These are phyloP conservation scores for Dolichoris vasculosae DNA, from an alignment of 1,140 invertebrate genomes.

Conservation along the genomic window DNA sequence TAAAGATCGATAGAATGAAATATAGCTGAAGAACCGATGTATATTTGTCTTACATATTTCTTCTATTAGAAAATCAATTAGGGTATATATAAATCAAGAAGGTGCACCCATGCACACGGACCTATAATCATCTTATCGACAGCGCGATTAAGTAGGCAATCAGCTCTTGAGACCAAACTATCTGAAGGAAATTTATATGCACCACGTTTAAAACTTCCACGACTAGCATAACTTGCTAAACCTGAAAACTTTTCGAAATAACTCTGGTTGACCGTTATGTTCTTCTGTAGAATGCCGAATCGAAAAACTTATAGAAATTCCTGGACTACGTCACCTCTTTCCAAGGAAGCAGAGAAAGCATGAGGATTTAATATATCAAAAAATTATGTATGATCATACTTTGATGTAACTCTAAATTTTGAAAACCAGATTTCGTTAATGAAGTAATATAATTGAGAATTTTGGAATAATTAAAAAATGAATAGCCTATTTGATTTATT, in stretches of 20 bases:
- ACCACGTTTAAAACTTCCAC: slow-evolving; percentile 7
- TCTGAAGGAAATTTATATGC: slow-evolving; percentile 4
- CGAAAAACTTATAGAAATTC: slow-evolving; percentile 31
- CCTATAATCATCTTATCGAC: slow-evolving; percentile 30
- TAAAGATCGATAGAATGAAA: slow-evolving; percentile 6
- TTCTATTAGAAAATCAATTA: slow-evolving; percentile 44
- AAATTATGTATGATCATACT: slow-evolving; percentile 17
- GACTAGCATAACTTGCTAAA: slow-evolving; percentile 17
- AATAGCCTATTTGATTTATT: neutral
- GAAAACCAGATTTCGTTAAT: neutral
- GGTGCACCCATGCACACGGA: neutral
- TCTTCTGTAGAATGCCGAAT: neutral
- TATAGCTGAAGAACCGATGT: neutral
- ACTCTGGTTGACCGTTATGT: slow-evolving; percentile 16
- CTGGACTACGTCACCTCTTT: neutral
- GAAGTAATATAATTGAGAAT: neutral
- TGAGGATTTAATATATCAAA: neutral
- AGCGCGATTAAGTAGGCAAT: slow-evolving; percentile 26
- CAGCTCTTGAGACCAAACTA: slow-evolving; percentile 15
- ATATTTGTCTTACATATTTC: slow-evolving; percentile 40
- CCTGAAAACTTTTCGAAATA: slow-evolving; percentile 19
- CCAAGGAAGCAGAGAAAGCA: neutral
- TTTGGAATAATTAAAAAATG: neutral
- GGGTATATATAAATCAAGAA: slow-evolving; percentile 3
- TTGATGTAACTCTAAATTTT: neutral